phyloP scores from a whole-genome alignment of 2,113 vertebrate species.

The Macroglossus sobrinus region DNA sequence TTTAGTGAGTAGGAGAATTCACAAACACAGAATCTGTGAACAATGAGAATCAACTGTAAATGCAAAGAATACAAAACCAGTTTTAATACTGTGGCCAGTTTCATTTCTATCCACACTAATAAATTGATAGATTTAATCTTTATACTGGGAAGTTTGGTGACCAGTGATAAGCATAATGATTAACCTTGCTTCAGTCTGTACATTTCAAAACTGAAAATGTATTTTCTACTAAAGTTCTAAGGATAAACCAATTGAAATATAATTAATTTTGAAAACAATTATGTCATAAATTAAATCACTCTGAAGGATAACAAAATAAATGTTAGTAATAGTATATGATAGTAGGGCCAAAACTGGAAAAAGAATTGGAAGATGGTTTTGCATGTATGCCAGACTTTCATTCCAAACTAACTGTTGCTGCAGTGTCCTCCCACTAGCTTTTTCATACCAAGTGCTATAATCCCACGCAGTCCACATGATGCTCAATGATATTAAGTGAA shows the following conservation, averaged over 20 bases:
- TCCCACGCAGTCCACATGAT: slow-evolving; percentile 65
- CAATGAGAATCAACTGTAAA: neutral
- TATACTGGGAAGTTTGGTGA: neutral
- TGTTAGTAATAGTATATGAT: slow-evolving; percentile 49
- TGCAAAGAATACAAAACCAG: neutral
- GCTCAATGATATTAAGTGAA: slow-evolving; percentile 57
- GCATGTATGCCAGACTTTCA: slow-evolving; percentile 43
- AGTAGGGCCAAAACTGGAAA: slow-evolving; percentile 42
- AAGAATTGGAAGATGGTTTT: slow-evolving; percentile 43
- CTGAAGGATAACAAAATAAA: slow-evolving; percentile 35
- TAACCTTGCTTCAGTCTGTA: neutral
- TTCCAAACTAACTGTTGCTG: slow-evolving; percentile 59
- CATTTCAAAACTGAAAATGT: neutral
- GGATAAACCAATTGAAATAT: slow-evolving; percentile 16
- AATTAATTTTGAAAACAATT: slow-evolving; percentile 25
- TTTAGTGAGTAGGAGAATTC: neutral
- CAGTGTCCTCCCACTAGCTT: slow-evolving; percentile 64
- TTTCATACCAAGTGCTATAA: slow-evolving; percentile 56
- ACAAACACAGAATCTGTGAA: neutral
- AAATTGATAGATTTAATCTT: neutral
- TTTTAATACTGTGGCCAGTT: neutral
- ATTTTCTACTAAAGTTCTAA: slow-evolving; percentile 6
- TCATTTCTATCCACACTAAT: neutral
- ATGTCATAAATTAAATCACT: slow-evolving; percentile 51
- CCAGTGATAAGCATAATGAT: neutral